phyloP scores from a whole-genome alignment of 2,113 vertebrate genomes.

The Camelus bactrianus region DNA sequence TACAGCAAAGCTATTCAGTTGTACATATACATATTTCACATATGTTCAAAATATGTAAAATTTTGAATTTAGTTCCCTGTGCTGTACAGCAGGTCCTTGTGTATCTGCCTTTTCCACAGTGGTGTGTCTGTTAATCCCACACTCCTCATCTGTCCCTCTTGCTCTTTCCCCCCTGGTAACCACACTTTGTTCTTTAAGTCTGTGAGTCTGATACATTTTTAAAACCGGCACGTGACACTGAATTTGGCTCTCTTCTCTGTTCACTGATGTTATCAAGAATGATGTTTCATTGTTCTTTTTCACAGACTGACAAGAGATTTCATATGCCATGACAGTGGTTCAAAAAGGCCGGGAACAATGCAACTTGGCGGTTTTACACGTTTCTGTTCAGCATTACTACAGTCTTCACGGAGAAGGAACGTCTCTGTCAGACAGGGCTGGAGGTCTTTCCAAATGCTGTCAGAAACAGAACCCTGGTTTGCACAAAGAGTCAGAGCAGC shows the following conservation, averaged over 20 bases:
- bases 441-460: constrained; percentile 57
- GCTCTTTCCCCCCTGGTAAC: no score
- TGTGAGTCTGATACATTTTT: no score
- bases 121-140: no score
- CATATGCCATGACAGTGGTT: rapidly evolving
- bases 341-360: neutral
- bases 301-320: neutral
- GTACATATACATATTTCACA: no score
- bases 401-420: constrained; percentile 66
- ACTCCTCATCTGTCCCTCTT: no score
- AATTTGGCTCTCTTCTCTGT: no score
- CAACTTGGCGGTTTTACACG: constrained; percentile 43
- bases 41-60: no score
- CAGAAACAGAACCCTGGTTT: constrained; percentile 11
- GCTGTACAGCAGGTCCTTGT: no score
- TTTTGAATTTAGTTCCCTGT: no score
- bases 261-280: rapidly evolving
- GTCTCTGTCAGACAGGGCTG: constrained; percentile 74
- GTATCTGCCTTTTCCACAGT: no score
- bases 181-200: no score
- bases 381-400: constrained; percentile 70
- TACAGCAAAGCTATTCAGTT: no score
- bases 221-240: rapidly evolving
- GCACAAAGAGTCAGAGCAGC: constrained; percentile 27
- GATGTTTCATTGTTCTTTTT: neutral